Evolutionary conservation across 35 echinoderm and acorn worm species (phyloP).

Genomic region (Anneissia japonica): DNA sequence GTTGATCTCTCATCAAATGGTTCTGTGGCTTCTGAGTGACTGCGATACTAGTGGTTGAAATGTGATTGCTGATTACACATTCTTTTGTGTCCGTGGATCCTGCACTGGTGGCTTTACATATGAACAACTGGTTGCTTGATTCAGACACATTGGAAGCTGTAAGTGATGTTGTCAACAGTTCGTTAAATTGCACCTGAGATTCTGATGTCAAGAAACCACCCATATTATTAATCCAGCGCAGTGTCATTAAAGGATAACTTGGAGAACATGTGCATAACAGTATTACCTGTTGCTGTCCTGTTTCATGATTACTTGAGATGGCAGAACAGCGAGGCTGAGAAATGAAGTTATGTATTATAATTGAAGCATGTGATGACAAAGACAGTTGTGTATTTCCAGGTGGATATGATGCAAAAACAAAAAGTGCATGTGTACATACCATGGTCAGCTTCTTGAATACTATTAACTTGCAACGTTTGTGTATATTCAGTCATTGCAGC

Average conservation of each 20-base stretch:
- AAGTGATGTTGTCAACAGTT: background rate
- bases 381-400: background rate
- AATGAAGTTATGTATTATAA: background rate
- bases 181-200: background rate
- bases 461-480: background rate
- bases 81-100: background rate
- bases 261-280: background rate
- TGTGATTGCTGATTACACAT: background rate
- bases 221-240: background rate
- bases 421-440: background rate
- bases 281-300: background rate
- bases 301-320: background rate
- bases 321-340: background rate
- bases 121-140: background rate
- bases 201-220: background rate
- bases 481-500: background rate
- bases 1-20: too few relatives aligned
- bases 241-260: background rate
- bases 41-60: too few relatives aligned
- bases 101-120: background rate
- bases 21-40: too few relatives aligned
- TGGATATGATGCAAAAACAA: background rate
- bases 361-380: background rate
- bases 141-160: background rate
- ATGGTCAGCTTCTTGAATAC: background rate